These are phyloP conservation scores for Periophthalmus modestus DNA, from an alignment of 2,113 vertebrate genomes.

Conservation along the genomic window DNA sequence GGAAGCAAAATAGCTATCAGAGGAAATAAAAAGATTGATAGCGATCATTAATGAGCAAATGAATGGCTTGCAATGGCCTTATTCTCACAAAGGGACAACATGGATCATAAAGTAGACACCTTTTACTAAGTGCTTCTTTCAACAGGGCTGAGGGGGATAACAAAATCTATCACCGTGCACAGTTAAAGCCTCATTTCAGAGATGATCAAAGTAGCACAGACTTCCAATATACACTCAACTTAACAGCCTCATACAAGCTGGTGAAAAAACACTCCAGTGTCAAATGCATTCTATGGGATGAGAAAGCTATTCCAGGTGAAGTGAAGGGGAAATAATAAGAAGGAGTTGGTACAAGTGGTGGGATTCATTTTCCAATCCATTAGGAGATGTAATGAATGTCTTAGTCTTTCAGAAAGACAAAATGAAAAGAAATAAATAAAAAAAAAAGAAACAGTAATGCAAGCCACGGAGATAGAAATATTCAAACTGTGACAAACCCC, in stretches of 20 bases:
- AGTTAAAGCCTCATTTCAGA: conserved; percentile 34
- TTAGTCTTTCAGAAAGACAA: conserved; percentile 9
- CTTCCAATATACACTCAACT: conserved; percentile 32
- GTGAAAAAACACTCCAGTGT: conserved; percentile 18
- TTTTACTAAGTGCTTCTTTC: conserved; percentile 46
- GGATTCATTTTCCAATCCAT: conserved; percentile 44
- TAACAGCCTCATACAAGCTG: background rate
- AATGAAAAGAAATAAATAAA: background rate
- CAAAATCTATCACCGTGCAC: conserved; percentile 46
- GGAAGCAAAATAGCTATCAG: conserved; percentile 48
- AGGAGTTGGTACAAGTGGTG: conserved; percentile 20
- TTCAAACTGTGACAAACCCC: conserved; percentile 8
- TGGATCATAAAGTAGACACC: conserved; percentile 44
- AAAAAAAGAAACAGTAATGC: conserved; percentile 33
- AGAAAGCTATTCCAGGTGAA: background rate
- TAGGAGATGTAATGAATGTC: conserved; percentile 48
- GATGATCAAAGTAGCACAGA: conserved; percentile 29
- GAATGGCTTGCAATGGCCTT: conserved; percentile 39
- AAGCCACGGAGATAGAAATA: conserved; percentile 11
- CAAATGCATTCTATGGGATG: background rate
- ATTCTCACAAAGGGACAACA: conserved; percentile 39
- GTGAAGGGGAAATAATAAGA: conserved; percentile 22
- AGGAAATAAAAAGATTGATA: conserved; percentile 65
- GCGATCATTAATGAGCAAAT: conserved; percentile 68
- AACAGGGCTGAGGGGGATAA: conserved; percentile 38